Evolutionary conservation across 2,888 invertebrate genomes (phyloP).

Genomic region (Polydesmus complanatus): DNA sequence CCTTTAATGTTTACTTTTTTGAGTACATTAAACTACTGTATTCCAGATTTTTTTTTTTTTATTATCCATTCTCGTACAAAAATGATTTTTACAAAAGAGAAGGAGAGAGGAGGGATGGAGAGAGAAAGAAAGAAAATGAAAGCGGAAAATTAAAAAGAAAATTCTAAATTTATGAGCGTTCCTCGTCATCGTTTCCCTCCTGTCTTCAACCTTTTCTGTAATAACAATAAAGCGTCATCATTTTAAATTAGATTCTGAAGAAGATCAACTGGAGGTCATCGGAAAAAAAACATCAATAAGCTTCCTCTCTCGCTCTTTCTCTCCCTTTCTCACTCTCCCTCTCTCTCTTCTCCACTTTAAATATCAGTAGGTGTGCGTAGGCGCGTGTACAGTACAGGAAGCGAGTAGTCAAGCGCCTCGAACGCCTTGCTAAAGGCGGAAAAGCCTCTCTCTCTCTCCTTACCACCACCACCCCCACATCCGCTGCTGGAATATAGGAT

Average conservation of each 20-base stretch:
- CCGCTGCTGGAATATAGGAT: neutral
- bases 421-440: too few species aligned
- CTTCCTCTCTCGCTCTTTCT: neutral
- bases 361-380: neutral
- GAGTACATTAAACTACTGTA: too few species aligned
- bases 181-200: neutral
- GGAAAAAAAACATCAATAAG: neutral
- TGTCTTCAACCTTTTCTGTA: too few species aligned
- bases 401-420: too few species aligned
- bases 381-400: too few species aligned
- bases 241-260: neutral
- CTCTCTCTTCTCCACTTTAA: neutral
- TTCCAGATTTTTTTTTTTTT: too few species aligned
- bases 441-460: neutral
- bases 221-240: neutral
- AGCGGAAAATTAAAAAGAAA: too few species aligned
- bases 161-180: neutral
- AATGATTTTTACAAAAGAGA: too few species aligned
- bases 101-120: too few species aligned
- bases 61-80: too few species aligned
- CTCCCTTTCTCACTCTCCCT: neutral
- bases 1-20: too few species aligned
- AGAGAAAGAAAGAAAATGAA: too few species aligned
- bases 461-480: neutral
- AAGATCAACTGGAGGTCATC: neutral